Evolutionary conservation across 2,888 invertebrate species (phyloP).

Genomic region (Sesamia inferens): DNA sequence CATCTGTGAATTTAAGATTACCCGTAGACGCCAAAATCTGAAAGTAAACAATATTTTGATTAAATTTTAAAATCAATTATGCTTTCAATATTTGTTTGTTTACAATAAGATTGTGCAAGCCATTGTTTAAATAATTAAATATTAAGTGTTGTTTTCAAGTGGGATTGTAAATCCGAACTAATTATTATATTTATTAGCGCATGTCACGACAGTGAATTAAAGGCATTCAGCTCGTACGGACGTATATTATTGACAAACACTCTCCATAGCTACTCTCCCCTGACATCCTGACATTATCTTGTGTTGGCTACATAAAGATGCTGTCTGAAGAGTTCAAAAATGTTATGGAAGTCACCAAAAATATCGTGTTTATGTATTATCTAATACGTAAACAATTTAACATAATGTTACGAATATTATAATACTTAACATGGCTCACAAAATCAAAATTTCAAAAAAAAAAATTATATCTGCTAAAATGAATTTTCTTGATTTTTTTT

Average conservation of each 20-base stretch:
- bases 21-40: slow-evolving; percentile 92
- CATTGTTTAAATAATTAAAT: no score
- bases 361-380: background rate
- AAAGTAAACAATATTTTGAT: background rate
- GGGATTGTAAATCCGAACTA: no score
- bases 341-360: background rate
- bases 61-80: background rate
- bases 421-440: background rate
- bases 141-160: no score
- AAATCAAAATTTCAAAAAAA: background rate
- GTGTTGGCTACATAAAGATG: no score
- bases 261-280: no score
- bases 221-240: no score
- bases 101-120: background rate
- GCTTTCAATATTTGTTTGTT: background rate
- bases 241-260: no score
- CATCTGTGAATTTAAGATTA: slow-evolving; percentile 92
- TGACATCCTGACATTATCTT: no score
- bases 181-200: no score
- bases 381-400: background rate
- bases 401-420: background rate
- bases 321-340: background rate
- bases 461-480: background rate
- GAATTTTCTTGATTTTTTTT: background rate
- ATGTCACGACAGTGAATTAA: no score